phyloP scores from a whole-genome alignment of 2,888 invertebrate genomes.

The Diabrotica balteata region DNA sequence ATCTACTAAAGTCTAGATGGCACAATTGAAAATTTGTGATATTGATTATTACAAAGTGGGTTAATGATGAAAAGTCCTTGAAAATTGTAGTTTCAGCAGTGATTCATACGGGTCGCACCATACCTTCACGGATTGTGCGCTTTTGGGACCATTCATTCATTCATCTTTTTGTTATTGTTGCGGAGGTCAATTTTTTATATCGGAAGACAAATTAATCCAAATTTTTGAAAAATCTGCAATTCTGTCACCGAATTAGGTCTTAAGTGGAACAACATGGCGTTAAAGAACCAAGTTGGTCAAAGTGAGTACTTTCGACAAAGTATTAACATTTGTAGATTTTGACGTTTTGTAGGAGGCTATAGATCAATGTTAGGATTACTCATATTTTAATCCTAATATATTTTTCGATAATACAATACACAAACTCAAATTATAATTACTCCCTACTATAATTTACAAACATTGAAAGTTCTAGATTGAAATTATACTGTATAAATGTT shows the following conservation, averaged over 20 bases:
- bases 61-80: conserved; percentile 5
- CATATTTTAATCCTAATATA: not conserved
- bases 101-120: conserved; percentile 20
- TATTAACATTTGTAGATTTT: not conserved
- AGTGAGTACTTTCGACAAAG: conserved; percentile 69
- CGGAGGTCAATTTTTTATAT: not conserved
- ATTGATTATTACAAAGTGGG: conserved; percentile 14
- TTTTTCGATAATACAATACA: no score
- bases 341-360: conserved; percentile 10
- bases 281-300: conserved; percentile 86
- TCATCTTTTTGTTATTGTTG: conserved; percentile 10
- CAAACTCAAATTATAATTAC: not conserved
- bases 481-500: no score
- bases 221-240: no score
- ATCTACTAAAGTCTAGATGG: not conserved
- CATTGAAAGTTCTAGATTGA: no score
- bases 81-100: conserved; percentile 11
- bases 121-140: conserved; percentile 3
- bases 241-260: no score
- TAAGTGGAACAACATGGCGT: conserved; percentile 72
- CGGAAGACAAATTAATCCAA: no score
- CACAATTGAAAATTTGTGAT: not conserved
- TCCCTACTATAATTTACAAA: not conserved
- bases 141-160: not conserved
- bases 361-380: conserved; percentile 20